A percentile compares a stretch with the other conserved stretches of the same genome.
Evolutionary conservation across 1,140 invertebrate genomes (phyloP).

Genomic region (Macrosteles quadrilineatus): DNA sequence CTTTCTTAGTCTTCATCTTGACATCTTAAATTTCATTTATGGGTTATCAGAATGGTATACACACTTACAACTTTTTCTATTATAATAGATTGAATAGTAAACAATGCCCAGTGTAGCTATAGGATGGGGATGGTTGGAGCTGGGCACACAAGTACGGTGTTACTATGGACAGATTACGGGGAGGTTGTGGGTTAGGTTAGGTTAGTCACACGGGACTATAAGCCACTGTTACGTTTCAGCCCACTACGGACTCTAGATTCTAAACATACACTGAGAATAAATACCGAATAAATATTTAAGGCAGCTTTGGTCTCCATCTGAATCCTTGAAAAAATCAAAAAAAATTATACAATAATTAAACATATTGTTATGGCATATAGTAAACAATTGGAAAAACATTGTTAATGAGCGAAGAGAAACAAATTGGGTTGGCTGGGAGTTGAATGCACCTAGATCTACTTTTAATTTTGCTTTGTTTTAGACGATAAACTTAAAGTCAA

Average conservation of each 20-base stretch:
- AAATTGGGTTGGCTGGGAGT: too few relatives aligned
- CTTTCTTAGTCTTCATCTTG: too few relatives aligned
- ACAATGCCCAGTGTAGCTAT: neutral
- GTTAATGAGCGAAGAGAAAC: too few relatives aligned
- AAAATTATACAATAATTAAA: constrained; percentile 33
- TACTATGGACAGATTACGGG: neutral
- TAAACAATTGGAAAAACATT: too few relatives aligned
- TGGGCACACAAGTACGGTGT: neutral
- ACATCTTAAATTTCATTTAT: too few relatives aligned
- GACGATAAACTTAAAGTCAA: too few relatives aligned
- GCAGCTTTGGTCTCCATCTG: constrained; percentile 65
- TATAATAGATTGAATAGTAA: constrained; percentile 12
- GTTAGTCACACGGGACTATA: constrained; percentile 26
- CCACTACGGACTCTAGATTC: constrained; percentile 23
- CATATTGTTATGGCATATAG: too few relatives aligned
- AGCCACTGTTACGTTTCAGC: constrained; percentile 27
- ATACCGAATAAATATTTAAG: constrained; percentile 61
- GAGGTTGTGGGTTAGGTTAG: too few relatives aligned
- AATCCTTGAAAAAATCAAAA: constrained; percentile 45
- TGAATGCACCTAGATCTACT: too few relatives aligned
- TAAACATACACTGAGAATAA: constrained; percentile 22
- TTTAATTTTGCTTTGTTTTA: too few relatives aligned
- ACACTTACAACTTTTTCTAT: too few relatives aligned
- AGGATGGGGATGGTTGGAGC: neutral
- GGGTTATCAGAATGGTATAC: too few relatives aligned